Percentiles rank a stretch among this genome's conserved stretches.
Conservation (phyloP, 2,888 invertebrate species). For the Adelognathus sp. region DNA sequence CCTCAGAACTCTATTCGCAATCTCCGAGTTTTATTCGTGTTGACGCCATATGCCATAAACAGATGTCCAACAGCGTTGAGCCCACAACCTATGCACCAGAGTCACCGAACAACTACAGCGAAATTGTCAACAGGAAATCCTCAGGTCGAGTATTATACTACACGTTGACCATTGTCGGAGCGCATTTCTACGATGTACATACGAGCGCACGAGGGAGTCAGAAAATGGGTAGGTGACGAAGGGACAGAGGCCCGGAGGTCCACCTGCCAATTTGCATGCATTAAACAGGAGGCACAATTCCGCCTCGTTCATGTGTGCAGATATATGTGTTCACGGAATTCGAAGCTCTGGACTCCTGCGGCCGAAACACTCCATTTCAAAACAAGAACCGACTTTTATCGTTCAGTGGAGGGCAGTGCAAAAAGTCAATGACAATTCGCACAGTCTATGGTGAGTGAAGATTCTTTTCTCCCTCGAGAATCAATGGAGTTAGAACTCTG, state of each 20-base stretch:
- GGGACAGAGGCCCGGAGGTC: conserved; percentile 40
- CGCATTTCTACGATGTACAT: conserved; percentile 31
- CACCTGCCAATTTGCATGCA: conserved; percentile 60
- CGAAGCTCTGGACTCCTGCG: conserved; percentile 5
- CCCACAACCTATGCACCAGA: not conserved
- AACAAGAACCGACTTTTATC: conserved; percentile 27
- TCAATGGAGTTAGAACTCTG: not conserved
- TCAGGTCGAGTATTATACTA: conserved; percentile 37
- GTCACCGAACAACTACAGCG: conserved; percentile 11
- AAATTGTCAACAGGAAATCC: conserved; percentile 44
- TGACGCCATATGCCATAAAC: conserved; percentile 8
- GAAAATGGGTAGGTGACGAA: conserved; percentile 34
- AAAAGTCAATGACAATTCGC: not conserved
- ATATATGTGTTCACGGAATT: conserved; percentile 12
- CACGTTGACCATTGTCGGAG: conserved; percentile 18
- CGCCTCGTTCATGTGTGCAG: conserved; percentile 10
- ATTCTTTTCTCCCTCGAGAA: not conserved
- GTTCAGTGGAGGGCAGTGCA: not conserved
- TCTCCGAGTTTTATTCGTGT: conserved; percentile 48
- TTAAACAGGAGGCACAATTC: conserved; percentile 50
- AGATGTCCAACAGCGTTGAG: conserved; percentile 15
- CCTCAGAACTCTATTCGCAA: conserved; percentile 28
- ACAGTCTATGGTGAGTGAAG: not conserved
- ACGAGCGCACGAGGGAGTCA: not conserved
- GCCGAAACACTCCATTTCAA: conserved; percentile 8